Evolutionary conservation across 2,888 invertebrate genomes (phyloP).

Genomic region (Flexamia atlantica): DNA sequence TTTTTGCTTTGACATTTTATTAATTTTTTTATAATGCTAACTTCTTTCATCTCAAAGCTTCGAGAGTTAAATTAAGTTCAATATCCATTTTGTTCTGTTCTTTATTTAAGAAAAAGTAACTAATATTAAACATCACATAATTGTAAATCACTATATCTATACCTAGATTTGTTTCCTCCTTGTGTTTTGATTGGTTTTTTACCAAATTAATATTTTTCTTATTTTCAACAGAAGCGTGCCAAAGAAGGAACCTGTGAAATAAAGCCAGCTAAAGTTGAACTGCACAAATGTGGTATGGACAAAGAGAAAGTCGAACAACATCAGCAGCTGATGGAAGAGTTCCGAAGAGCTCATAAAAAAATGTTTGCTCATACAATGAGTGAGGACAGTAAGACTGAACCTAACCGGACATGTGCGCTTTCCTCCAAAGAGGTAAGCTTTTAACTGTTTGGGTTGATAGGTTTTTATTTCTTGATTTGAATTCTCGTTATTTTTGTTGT

Average conservation of each 20-base stretch:
- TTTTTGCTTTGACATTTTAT: too few relatives aligned
- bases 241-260: conserved; percentile 41
- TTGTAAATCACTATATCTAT: too few relatives aligned
- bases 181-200: not conserved
- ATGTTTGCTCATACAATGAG: conserved; percentile 80
- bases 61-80: too few relatives aligned
- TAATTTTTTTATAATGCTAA: too few relatives aligned
- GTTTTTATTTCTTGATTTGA: too few relatives aligned
- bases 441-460: too few relatives aligned
- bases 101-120: too few relatives aligned
- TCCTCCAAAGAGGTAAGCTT: conserved; percentile 39
- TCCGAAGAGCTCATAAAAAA: conserved; percentile 91
- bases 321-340: conserved; percentile 91
- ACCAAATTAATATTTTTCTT: not conserved
- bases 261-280: conserved; percentile 62
- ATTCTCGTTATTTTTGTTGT: too few relatives aligned
- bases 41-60: too few relatives aligned
- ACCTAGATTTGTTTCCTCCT: too few relatives aligned
- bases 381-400: conserved; percentile 68
- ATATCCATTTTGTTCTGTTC: too few relatives aligned
- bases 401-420: conserved; percentile 64
- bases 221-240: conserved; percentile 61
- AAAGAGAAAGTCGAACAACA: conserved; percentile 84
- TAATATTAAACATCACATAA: too few relatives aligned
- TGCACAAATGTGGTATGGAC: conserved; percentile 73